Conservation (phyloP, 1,140 invertebrate genomes). For the Penaeus vannamei region DNA sequence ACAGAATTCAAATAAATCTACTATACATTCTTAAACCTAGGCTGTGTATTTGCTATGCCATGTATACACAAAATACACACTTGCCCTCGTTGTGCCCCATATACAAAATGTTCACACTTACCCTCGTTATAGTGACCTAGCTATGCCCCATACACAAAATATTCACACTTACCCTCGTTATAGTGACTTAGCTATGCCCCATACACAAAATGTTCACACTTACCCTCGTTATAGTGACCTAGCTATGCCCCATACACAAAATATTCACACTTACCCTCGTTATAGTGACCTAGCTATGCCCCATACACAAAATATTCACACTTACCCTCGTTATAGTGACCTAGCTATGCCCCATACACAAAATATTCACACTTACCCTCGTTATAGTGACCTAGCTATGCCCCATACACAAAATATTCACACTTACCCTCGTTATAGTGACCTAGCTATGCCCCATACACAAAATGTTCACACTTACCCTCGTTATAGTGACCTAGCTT, state of each 20-base stretch:
- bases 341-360: neutral
- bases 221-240: slow-evolving; percentile 4
- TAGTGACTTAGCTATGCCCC: neutral
- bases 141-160: too few relatives aligned
- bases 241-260: neutral
- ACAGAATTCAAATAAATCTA: too few relatives aligned
- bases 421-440: neutral
- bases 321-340: slow-evolving; percentile 6
- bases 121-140: too few relatives aligned
- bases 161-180: neutral
- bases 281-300: neutral
- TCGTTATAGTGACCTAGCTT: neutral
- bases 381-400: neutral
- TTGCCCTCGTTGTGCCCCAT: too few relatives aligned
- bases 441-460: neutral
- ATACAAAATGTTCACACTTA: too few relatives aligned
- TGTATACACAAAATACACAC: too few relatives aligned
- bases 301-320: too few relatives aligned
- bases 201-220: neutral
- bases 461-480: neutral
- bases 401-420: too few relatives aligned
- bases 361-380: neutral
- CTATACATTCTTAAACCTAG: too few relatives aligned
- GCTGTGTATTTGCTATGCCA: too few relatives aligned
- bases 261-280: neutral